Base-by-base conservation (phyloP, 1,140 invertebrate genomes). In the Trichomalopsis sarcophagae region DNA sequence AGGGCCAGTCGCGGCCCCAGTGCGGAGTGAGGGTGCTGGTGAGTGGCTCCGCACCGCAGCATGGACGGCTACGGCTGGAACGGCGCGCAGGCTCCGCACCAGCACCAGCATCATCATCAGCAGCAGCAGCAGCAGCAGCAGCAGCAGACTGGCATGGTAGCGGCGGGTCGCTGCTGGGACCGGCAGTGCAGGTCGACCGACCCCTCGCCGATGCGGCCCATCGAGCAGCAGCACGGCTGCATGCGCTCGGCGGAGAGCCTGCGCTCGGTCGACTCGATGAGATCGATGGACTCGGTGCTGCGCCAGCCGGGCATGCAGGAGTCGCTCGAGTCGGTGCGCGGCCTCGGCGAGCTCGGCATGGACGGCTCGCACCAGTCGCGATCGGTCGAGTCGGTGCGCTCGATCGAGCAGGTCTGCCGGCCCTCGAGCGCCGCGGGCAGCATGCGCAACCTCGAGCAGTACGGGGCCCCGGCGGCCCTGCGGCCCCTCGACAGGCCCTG, bases 211-310 rank as follows among this genome's bases (percentile, higher is more conserved):
- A 91, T 92, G 91, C 87, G 93, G 55, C 92, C 93, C 87, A 91
- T 92, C 86, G 92, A 93, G 81, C 84, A 75, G 27, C 80, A 82
- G 62, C 91, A 91, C 84, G 87, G 87, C 50, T 84, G 81, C 85
- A 91, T 93, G 91, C 89, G 92, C 33, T 91, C 91, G n/a, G 89
- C 90, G 73, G 93, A 93, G 81, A 75, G 90, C 69, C 91, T 93
- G 90, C 90, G 92, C 84, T 93, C 93, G 76, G 92, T 93, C 90
- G 92, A 93, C 83, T 92, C 92, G 33, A 91, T 92, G 91, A 89
- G 92, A 82, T 93, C 92, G n/a, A 89, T 90, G 81, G 92, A 92
- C 85, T 86, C 21, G 85, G 84, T n/a, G 89, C 89, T 73, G 78
- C 88, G 14, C 36, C 80, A 81, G 21, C 81, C 76, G 82, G 71